Evolutionary conservation across 2,888 invertebrate species (phyloP).

Genomic region (Trypoxylon attenuatum): DNA sequence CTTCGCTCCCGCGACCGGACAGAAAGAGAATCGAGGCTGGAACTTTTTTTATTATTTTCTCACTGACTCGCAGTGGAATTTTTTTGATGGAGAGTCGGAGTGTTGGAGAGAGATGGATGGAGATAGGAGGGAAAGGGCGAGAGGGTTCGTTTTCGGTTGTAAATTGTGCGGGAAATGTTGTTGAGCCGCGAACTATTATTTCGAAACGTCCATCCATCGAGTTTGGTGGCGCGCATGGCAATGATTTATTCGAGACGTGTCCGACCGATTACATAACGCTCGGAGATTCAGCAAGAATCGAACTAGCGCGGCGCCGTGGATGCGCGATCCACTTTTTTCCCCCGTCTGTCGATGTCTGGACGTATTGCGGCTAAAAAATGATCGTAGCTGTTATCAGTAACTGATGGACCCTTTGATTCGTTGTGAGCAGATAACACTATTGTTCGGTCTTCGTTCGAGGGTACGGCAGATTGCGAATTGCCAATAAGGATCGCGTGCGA

Average conservation of each 20-base stretch:
- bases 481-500: background rate
- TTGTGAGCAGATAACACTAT: conserved; percentile 28
- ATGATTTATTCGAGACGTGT: background rate
- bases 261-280: background rate
- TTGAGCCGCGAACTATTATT: background rate
- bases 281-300: background rate
- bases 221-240: background rate
- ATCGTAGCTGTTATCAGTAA: conserved; percentile 25
- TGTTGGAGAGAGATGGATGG: too few species aligned
- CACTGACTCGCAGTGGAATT: too few species aligned
- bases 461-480: background rate
- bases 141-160: background rate
- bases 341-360: conserved; percentile 7
- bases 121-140: too few species aligned
- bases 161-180: background rate
- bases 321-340: background rate
- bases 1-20: too few species aligned
- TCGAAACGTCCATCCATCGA: too few species aligned
- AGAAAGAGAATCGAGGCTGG: too few species aligned
- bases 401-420: conserved; percentile 37
- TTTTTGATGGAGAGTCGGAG: too few species aligned
- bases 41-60: too few species aligned
- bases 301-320: too few species aligned
- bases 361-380: conserved; percentile 37
- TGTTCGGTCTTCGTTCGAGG: conserved; percentile 33